phyloP scores from a whole-genome alignment of 2,888 invertebrate genomes.

The Dugesia japonica region DNA sequence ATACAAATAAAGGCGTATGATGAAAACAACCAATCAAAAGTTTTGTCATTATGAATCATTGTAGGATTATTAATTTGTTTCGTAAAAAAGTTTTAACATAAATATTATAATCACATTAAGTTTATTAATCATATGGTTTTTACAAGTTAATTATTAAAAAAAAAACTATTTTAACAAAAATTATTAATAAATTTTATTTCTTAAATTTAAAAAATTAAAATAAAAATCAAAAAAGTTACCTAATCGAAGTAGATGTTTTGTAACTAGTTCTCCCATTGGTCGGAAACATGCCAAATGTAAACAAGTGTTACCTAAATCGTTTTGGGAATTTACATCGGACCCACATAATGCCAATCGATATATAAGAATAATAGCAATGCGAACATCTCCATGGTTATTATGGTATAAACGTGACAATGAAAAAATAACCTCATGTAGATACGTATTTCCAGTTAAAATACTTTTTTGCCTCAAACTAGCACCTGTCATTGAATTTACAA shows the following conservation, averaged over 20 bases:
- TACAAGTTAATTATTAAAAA: no score
- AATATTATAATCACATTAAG: no score
- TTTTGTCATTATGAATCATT: no score
- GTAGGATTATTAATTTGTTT: no score
- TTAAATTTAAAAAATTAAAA: no score
- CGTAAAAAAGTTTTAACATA: no score
- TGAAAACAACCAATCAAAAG: no score
- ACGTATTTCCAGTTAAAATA: constrained; percentile 29
- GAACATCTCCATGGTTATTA: constrained; percentile 31
- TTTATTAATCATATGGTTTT: no score
- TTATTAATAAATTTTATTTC: no score
- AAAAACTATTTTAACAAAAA: no score
- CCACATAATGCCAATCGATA: constrained; percentile 37
- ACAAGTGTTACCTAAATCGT: constrained; percentile 38
- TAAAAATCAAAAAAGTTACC: constrained; percentile 35
- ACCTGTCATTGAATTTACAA: not conserved
- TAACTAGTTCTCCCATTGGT: constrained; percentile 37
- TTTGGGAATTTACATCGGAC: constrained; percentile 38
- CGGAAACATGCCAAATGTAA: constrained; percentile 38
- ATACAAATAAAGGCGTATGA: no score
- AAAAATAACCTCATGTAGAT: constrained; percentile 31
- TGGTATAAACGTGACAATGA: not conserved
- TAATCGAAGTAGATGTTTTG: constrained; percentile 38
- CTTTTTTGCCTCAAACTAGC: not conserved
- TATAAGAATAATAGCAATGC: constrained; percentile 36